Base-by-base conservation (phyloP, 2,797 vertebrate species). In the Hemitrygon akajei region DNA sequence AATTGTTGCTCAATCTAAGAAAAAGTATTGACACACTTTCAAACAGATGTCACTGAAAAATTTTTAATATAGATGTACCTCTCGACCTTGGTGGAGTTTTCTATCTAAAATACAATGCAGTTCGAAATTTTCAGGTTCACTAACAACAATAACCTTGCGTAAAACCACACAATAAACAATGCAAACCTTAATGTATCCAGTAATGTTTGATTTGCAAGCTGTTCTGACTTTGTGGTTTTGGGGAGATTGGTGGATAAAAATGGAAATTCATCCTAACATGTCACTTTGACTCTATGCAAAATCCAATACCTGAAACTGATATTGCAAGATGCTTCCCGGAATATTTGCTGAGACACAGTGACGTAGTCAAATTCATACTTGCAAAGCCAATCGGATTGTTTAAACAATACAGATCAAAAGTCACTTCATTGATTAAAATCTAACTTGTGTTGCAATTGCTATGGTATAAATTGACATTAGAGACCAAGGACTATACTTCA, bases 401-500 rank as follows among this genome's bases (percentile, higher is more conserved):
- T 34, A 66, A 75, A n/a, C 86, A 34, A 66, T 34, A 71, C 25
- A 25, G 25, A 56, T 34, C 34, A 22, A 75, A 92, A 69, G 69
- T 93, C 66, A 93, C 0, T 18, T 56, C 20, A 30, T 71, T 47
- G 66, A 56, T 93, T 76, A 93, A 93, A 56, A 3, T 93, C 40
- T 93, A 75, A 73, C 71, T 93, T 1, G 56, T 93, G 91, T 75
- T 56, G 69, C 91, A 93, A 30, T 56, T 75, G 91, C 22, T 56
- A 7, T 16, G 9, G 91, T 93, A 76, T 76, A 93, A 93, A 30
- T 75, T 75, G 71, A 16, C 71, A 56, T 10, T 30, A 30, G 47
- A 58, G 69, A 93, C 25, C 10, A 56, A 71, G 11, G 40, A 56
- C 12, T 25, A 30, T 9, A 27, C 5, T 14, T 16, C 10, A 93